phyloP scores from a whole-genome alignment of 2,797 vertebrate genomes.

The Falco concolor region DNA sequence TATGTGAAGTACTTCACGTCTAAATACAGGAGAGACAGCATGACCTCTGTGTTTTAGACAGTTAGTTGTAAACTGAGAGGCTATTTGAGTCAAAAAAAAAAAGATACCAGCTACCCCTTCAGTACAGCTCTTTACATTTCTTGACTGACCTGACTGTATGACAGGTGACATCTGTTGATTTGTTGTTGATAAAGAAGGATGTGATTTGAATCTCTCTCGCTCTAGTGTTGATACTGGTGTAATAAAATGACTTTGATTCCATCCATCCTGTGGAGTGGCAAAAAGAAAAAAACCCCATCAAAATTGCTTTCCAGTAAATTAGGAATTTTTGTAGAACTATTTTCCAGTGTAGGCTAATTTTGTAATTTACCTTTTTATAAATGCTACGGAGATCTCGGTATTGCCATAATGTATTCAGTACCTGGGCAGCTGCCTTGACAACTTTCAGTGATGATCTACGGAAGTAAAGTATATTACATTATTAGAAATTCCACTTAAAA shows the following conservation, averaged over 20 bases:
- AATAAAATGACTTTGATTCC: conserved; percentile 99
- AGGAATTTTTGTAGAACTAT: neutral
- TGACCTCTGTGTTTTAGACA: neutral
- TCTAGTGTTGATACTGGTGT: conserved; percentile 95
- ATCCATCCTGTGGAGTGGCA: conserved; percentile 84
- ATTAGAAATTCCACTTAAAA: neutral
- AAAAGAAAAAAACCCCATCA: neutral
- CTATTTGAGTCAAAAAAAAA: neutral
- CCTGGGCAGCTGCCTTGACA: conserved; percentile 95
- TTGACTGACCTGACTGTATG: conserved; percentile 86
- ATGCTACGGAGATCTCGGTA: conserved; percentile 95
- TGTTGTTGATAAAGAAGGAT: conserved; percentile 88
- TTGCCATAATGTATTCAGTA: conserved; percentile 96
- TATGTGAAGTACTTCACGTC: accelerated
- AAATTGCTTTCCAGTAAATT: neutral
- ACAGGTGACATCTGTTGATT: conserved; percentile 92
- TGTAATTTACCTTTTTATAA: conserved; percentile 91
- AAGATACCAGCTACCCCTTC: neutral
- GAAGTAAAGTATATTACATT: neutral
- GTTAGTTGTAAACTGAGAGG: neutral
- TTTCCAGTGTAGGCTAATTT: neutral
- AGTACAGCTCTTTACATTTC: neutral
- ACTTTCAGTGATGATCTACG: conserved; percentile 93
- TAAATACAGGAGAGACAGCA: neutral
- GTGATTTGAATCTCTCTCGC: conserved; percentile 92